Percentiles rank a stretch among this genome's conserved stretches.
Evolutionary conservation across 37 sponge, comb jelly and placozoan species (phyloP).

Genomic region (Beroe ovata): DNA sequence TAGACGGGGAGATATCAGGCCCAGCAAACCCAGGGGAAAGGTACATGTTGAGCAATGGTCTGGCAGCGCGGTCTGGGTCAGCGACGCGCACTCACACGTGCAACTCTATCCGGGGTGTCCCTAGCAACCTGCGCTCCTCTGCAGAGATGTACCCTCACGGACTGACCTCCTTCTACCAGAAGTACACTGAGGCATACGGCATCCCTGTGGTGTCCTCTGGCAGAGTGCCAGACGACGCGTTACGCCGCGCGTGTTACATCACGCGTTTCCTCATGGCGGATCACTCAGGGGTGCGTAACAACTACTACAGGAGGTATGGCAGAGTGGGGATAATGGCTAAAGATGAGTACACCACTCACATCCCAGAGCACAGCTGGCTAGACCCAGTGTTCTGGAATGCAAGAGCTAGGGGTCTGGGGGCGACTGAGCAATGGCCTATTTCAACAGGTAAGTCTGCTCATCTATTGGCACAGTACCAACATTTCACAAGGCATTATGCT

Average conservation of each 20-base stretch:
- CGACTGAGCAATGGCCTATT: slow-evolving; percentile 53
- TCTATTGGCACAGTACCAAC: too few relatives aligned
- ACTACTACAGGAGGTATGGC: slow-evolving; percentile 3
- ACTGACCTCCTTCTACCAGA: slow-evolving; percentile 38
- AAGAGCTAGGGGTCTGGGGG: slow-evolving; percentile 60
- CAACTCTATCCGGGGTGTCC: not conserved
- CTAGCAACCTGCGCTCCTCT: not conserved
- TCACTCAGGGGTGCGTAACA: slow-evolving; percentile 42
- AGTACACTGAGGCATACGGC: slow-evolving; percentile 65
- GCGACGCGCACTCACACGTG: slow-evolving; percentile 29
- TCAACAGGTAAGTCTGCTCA: slow-evolving; percentile 44
- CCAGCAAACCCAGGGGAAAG: not conserved
- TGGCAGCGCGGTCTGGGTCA: not conserved
- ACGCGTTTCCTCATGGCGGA: slow-evolving; percentile 33
- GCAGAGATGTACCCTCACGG: slow-evolving; percentile 60
- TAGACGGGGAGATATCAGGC: not conserved
- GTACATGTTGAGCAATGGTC: not conserved
- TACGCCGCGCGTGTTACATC: slow-evolving; percentile 28
- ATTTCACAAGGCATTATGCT: too few relatives aligned
- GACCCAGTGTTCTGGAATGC: slow-evolving; percentile 63
- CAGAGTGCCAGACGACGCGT: slow-evolving; percentile 41
- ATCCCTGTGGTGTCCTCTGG: slow-evolving; percentile 51
- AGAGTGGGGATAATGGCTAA: slow-evolving; percentile 54
- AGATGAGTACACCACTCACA: slow-evolving; percentile 30
- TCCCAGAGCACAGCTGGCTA: slow-evolving; percentile 59